Evolutionary conservation across 2,888 invertebrate species (phyloP).

Genomic region (Noctua janthe): DNA sequence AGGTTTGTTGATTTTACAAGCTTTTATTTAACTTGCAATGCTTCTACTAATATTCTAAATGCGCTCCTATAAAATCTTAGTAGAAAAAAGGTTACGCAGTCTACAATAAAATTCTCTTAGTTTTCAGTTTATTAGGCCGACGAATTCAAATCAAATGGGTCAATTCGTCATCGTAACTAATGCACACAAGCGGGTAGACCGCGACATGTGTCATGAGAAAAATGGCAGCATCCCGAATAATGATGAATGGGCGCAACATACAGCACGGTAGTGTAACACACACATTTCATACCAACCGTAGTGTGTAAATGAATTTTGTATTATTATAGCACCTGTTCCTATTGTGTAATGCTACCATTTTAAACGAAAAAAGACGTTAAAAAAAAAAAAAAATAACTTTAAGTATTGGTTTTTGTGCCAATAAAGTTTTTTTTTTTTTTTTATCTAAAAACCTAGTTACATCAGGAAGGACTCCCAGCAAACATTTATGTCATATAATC

Average conservation of each 20-base stretch:
- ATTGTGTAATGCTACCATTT: not conserved
- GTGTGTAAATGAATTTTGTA: not conserved
- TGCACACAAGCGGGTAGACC: slow-evolving; percentile 29
- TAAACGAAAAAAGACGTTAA: not conserved
- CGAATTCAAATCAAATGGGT: slow-evolving; percentile 42
- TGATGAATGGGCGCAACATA: slow-evolving; percentile 50
- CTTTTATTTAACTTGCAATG: no score
- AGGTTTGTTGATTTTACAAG: not conserved
- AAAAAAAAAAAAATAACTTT: no score
- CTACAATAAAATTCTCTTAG: not conserved
- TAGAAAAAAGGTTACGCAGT: not conserved
- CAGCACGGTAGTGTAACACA: slow-evolving; percentile 25
- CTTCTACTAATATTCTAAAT: not conserved
- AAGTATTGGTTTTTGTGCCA: no score
- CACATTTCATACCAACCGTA: slow-evolving; percentile 1
- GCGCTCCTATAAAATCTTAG: not conserved
- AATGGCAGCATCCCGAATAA: slow-evolving; percentile 29
- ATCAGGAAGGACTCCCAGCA: not conserved
- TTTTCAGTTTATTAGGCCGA: slow-evolving; percentile 3
- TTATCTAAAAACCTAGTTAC: not conserved
- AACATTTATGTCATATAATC: no score
- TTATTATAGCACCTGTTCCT: not conserved
- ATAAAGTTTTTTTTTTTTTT: no score
- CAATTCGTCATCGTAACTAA: slow-evolving; percentile 59
- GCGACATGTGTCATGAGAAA: slow-evolving; percentile 47